phyloP scores from a whole-genome alignment of 2,113 vertebrate genomes.

The Lepus europaeus region DNA sequence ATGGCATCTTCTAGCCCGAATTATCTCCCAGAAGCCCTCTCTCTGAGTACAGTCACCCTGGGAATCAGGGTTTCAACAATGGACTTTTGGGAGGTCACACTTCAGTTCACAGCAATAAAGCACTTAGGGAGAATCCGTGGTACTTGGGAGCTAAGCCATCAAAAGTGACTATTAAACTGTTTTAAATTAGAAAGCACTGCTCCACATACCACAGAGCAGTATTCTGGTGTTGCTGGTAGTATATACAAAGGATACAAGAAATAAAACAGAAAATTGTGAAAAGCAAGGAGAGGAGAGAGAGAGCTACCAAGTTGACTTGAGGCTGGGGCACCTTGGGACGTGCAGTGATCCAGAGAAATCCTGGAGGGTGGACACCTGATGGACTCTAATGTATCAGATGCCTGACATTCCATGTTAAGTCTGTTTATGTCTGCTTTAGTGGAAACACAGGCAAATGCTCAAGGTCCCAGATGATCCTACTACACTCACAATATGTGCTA shows the following conservation, averaged over 20 bases:
- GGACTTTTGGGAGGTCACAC: not conserved
- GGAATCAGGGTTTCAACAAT: not conserved
- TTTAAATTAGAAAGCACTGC: not conserved
- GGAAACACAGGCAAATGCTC: not conserved
- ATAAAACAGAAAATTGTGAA: not conserved
- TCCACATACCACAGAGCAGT: not conserved
- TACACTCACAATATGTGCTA: not conserved
- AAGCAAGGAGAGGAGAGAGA: not conserved
- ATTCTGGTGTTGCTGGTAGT: not conserved
- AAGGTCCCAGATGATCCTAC: not conserved
- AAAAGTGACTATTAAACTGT: not conserved
- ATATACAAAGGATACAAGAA: not conserved
- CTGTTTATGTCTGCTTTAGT: slow-evolving; percentile 22
- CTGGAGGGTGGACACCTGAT: not conserved
- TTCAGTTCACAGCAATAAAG: not conserved
- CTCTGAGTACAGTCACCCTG: not conserved
- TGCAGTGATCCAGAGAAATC: not conserved
- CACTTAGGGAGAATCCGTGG: not conserved
- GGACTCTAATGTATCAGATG: not conserved
- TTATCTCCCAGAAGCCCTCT: not conserved
- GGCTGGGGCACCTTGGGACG: not conserved
- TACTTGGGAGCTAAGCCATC: not conserved
- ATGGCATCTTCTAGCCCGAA: not conserved
- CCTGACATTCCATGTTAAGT: not conserved
- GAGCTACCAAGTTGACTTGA: not conserved